Percentiles rank a stretch among this genome's conserved stretches.
Conservation (phyloP, 2,113 vertebrate species). For the Ellobius talpinus region DNA sequence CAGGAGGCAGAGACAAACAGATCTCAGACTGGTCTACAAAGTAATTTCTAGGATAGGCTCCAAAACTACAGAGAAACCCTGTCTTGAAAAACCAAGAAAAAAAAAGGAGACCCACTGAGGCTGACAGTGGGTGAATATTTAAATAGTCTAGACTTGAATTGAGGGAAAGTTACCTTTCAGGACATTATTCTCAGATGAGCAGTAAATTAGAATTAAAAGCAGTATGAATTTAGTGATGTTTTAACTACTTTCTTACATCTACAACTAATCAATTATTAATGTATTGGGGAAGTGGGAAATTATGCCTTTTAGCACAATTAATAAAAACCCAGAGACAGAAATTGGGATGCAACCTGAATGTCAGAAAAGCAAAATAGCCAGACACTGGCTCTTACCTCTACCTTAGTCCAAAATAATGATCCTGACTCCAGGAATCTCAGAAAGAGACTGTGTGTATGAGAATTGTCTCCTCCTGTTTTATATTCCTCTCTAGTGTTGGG, state of each 20-base stretch:
- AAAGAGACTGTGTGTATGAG: no score
- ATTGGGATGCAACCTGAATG: no score
- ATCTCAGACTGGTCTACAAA: not conserved
- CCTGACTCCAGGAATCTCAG: no score
- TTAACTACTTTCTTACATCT: not conserved
- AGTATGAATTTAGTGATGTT: not conserved
- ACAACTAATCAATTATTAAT: slow-evolving; percentile 1
- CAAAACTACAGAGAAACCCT: not conserved
- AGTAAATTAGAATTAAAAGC: not conserved
- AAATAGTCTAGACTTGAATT: slow-evolving; percentile 52
- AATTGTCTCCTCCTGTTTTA: no score
- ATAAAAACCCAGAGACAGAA: no score
- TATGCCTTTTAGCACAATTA: not conserved
- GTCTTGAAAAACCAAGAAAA: not conserved
- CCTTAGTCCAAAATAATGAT: no score
- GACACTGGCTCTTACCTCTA: no score
- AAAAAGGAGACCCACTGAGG: not conserved
- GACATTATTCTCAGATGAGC: not conserved
- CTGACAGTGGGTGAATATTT: not conserved
- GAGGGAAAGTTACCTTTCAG: slow-evolving; percentile 7
- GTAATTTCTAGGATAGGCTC: not conserved
- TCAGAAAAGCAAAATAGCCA: no score
- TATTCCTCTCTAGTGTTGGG: no score
- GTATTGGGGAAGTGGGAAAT: not conserved
- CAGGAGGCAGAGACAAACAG: not conserved